Conservation (phyloP, 2,113 vertebrate genomes). For the Lampris megalopsis region DNA sequence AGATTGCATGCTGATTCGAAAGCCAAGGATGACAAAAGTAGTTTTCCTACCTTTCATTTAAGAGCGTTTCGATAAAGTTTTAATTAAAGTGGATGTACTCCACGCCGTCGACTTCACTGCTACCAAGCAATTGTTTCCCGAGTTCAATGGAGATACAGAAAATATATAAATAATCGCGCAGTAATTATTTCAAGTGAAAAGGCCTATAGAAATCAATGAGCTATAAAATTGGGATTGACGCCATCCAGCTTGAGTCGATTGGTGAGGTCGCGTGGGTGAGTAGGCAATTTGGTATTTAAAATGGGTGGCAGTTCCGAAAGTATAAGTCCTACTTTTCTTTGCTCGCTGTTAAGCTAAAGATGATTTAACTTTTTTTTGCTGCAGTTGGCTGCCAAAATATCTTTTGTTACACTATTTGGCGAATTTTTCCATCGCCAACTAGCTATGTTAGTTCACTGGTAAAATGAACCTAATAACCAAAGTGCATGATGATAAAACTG, state of each 20-base stretch:
- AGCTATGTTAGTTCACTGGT: no score
- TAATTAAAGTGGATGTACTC: background rate
- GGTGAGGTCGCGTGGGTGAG: no score
- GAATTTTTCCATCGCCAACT: no score
- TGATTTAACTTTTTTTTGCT: no score
- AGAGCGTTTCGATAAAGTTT: rapidly evolving
- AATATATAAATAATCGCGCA: conserved; percentile 15
- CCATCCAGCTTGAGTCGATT: background rate
- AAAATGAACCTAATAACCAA: no score
- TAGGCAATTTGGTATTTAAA: no score
- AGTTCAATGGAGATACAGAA: background rate
- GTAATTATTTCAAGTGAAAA: conserved; percentile 24
- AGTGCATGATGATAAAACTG: no score
- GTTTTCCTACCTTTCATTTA: background rate
- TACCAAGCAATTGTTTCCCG: background rate
- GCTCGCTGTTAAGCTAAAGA: no score
- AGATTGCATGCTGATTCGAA: background rate
- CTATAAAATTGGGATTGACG: background rate
- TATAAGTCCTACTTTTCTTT: no score
- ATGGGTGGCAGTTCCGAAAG: no score
- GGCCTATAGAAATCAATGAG: background rate
- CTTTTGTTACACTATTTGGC: no score
- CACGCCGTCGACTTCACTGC: background rate
- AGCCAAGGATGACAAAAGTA: conserved; percentile 23
- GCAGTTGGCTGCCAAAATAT: no score